Evolutionary conservation across 2,888 invertebrate species (phyloP).

Genomic region (Tetragonisca angustula): DNA sequence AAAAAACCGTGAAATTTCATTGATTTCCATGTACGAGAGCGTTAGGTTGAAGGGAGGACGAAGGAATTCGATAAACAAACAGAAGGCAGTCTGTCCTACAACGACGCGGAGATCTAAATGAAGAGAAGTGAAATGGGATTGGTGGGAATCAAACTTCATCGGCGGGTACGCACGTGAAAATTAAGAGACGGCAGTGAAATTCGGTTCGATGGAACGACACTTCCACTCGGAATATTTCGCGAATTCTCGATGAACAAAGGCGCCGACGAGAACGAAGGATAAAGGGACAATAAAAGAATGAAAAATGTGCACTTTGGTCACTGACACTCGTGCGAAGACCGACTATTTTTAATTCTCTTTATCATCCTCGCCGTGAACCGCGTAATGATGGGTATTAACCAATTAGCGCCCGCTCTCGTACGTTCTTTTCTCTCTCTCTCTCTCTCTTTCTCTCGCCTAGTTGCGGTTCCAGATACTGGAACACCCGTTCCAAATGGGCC

Average conservation of each 20-base stretch:
- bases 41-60: background rate
- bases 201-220: background rate
- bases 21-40: conserved; percentile 35
- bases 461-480: conserved; percentile 48
- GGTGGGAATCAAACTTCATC: conserved; percentile 22
- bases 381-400: conserved; percentile 77
- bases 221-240: conserved; percentile 17
- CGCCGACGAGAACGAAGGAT: conserved; percentile 23
- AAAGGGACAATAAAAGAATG: conserved; percentile 54
- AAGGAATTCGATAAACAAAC: conserved; percentile 27
- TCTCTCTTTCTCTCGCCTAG: background rate
- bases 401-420: conserved; percentile 71
- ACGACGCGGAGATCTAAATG: conserved; percentile 37
- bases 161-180: conserved; percentile 12
- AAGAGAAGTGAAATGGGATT: conserved; percentile 16
- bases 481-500: conserved; percentile 56
- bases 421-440: background rate
- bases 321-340: conserved; percentile 48
- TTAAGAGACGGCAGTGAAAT: conserved; percentile 29
- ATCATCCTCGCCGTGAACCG: conserved; percentile 40
- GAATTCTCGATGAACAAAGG: conserved; percentile 34
- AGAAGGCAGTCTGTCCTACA: conserved; percentile 14
- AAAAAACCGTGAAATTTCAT: conserved; percentile 25
- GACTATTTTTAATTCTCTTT: conserved; percentile 77
- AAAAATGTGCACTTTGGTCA: conserved; percentile 10